phyloP scores from a whole-genome alignment of 2,797 vertebrate species.

The Phoebastria nigripes region DNA sequence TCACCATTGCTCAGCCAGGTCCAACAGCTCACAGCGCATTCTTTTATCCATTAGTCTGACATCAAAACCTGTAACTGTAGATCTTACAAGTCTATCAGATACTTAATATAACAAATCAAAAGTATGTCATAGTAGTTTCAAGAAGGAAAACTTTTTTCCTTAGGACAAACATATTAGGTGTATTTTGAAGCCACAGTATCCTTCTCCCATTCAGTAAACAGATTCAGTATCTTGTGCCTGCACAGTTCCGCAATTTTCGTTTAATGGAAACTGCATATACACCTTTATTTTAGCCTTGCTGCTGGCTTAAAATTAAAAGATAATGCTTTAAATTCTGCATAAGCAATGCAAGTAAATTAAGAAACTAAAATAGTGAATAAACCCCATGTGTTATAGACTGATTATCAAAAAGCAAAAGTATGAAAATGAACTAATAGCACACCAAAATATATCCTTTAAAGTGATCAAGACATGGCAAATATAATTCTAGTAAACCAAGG shows the following conservation, averaged over 20 bases:
- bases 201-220: background rate
- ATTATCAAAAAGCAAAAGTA: background rate
- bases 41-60: background rate
- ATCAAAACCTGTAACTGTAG: background rate
- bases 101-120: background rate
- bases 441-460: background rate
- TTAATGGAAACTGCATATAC: background rate
- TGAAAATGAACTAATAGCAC: background rate
- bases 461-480: background rate
- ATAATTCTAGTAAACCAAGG: background rate
- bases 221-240: background rate
- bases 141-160: background rate
- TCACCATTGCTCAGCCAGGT: background rate
- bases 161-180: background rate
- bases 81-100: background rate
- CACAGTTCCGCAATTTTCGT: background rate
- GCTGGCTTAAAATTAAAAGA: background rate
- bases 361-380: background rate
- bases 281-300: background rate
- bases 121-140: background rate
- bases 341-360: background rate
- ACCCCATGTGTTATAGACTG: background rate
- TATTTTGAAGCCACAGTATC: background rate
- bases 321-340: background rate
- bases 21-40: background rate